Evolutionary conservation across 2,113 vertebrate genomes (phyloP).

Genomic region (Oxyura jamaicensis): DNA sequence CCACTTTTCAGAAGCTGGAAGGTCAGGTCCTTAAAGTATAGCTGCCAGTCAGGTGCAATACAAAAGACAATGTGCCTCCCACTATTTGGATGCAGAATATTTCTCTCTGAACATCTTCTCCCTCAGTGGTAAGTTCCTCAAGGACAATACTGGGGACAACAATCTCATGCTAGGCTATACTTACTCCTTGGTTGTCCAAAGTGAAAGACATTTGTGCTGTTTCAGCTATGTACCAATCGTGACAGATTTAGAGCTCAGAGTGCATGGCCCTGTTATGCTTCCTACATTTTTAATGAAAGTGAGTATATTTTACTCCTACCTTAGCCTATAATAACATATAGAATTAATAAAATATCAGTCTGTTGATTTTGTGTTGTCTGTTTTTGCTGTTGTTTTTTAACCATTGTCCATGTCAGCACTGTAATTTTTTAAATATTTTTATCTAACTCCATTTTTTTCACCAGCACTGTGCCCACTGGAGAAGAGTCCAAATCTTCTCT

Average conservation of each 20-base stretch:
- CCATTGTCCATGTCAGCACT: not conserved
- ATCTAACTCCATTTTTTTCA: not conserved
- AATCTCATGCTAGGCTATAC: not conserved
- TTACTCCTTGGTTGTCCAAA: not conserved
- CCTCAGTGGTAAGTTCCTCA: not conserved
- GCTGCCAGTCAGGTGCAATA: not conserved
- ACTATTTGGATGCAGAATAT: not conserved
- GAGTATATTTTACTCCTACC: not conserved
- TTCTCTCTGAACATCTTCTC: not conserved
- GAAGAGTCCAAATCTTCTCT: not conserved
- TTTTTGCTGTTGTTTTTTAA: not conserved
- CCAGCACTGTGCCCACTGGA: not conserved
- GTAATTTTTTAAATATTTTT: not conserved
- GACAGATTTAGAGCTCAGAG: not conserved
- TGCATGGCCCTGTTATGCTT: not conserved
- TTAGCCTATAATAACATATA: not conserved
- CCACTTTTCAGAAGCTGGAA: not conserved
- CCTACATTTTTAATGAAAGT: not conserved
- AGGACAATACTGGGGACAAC: fast-evolving
- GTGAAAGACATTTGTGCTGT: not conserved
- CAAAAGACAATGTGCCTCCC: not conserved
- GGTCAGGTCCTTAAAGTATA: not conserved
- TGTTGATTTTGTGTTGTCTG: not conserved
- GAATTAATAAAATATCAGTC: not conserved
- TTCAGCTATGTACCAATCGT: not conserved